These are phyloP conservation scores for Podargus strigoides DNA, from an alignment of 2,797 vertebrate genomes.

Conservation along the genomic window DNA sequence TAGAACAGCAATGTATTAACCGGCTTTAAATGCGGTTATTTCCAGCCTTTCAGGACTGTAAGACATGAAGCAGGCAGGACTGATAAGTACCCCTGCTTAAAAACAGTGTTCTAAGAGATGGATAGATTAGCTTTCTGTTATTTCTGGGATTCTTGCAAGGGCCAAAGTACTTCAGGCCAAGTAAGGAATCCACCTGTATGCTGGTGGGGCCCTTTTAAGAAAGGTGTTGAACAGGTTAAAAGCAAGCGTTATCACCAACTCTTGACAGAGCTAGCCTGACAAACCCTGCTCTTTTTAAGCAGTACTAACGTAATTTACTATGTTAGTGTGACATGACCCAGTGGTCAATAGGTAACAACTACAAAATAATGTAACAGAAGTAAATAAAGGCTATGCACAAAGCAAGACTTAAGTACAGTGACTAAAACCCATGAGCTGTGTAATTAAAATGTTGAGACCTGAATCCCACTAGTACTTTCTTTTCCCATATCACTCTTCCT, in stretches of 20 bases:
- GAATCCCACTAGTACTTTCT: not conserved
- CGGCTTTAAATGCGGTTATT: not conserved
- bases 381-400: not conserved
- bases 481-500: slow-evolving; percentile 31
- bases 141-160: not conserved
- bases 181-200: too few relatives aligned
- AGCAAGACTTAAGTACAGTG: not conserved
- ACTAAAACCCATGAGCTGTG: not conserved
- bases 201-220: not conserved
- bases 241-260: not conserved
- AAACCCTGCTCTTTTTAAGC: not conserved
- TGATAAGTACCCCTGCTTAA: not conserved
- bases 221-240: not conserved
- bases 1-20: not conserved
- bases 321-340: not conserved
- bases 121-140: not conserved
- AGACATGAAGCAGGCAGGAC: not conserved
- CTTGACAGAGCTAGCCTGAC: not conserved
- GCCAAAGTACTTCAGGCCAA: not conserved
- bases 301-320: not conserved
- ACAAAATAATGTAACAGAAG: not conserved
- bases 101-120: not conserved
- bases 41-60: not conserved
- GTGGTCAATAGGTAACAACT: not conserved
- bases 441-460: not conserved